These are phyloP conservation scores for Brachionus sp. DNA, from an alignment of 1,140 invertebrate genomes.

Conservation along the genomic window DNA sequence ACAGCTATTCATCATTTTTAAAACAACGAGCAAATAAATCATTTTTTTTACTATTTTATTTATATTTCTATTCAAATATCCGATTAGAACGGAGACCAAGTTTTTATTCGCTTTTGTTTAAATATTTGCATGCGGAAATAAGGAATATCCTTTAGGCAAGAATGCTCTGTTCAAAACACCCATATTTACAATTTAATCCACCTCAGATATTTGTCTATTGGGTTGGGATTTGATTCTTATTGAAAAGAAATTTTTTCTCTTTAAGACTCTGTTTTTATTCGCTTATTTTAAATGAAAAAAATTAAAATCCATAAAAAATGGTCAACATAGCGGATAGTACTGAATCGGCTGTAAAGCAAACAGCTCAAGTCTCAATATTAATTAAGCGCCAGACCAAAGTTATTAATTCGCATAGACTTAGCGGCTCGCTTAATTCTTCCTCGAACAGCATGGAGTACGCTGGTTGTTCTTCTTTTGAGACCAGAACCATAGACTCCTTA, in stretches of 20 bases:
- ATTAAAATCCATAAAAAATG: not conserved
- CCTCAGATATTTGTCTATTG: not conserved
- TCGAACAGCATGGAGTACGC: not conserved
- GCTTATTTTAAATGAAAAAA: not conserved
- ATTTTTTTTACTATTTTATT: not conserved
- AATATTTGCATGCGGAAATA: not conserved
- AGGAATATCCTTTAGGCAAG: not conserved
- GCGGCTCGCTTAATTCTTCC: not conserved
- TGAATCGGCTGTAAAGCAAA: not conserved
- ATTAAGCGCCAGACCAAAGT: not conserved
- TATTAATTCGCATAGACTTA: not conserved
- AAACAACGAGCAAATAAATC: not conserved
- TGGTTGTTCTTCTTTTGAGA: not conserved
- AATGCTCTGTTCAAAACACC: not conserved
- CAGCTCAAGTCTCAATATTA: not conserved
- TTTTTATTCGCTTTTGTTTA: not conserved
- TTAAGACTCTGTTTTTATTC: not conserved
- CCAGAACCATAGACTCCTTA: not conserved
- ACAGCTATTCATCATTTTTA: not conserved
- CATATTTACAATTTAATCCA: not conserved
- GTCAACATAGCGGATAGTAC: not conserved
- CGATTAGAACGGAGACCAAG: not conserved
- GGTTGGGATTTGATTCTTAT: not conserved
- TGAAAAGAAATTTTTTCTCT: not conserved
- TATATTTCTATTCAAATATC: not conserved